Evolutionary conservation across 2,888 invertebrate species (phyloP).

Genomic region (Sinodicranocentrus sp.): DNA sequence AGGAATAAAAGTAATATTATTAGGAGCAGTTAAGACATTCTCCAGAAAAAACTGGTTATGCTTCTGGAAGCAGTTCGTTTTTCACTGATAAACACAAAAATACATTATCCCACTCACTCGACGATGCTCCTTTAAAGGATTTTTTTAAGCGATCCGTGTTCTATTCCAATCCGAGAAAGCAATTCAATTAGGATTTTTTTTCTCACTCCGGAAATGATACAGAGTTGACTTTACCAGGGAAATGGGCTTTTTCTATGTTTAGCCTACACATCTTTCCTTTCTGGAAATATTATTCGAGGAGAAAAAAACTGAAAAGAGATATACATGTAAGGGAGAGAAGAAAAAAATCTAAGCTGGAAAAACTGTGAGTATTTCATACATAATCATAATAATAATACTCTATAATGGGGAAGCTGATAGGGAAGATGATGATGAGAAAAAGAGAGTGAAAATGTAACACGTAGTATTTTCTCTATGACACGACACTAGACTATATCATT

Average conservation of each 20-base stretch:
- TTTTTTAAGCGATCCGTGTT: no score
- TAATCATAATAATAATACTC: constrained; percentile 60
- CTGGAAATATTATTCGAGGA: background rate
- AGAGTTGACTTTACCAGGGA: constrained; percentile 35
- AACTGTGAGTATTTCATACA: constrained; percentile 15
- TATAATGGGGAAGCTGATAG: constrained; percentile 50
- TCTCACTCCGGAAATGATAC: constrained; percentile 56
- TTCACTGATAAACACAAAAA: constrained; percentile 44
- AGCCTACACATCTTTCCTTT: background rate
- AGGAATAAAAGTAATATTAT: constrained; percentile 13
- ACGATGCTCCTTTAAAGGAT: background rate
- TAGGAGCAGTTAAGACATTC: background rate
- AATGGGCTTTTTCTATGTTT: background rate
- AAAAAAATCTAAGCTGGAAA: constrained; percentile 23
- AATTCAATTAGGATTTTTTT: constrained; percentile 73
- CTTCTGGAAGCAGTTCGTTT: background rate
- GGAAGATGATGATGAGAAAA: constrained; percentile 37
- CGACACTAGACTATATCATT: background rate
- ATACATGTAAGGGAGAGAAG: background rate
- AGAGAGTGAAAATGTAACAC: constrained; percentile 17
- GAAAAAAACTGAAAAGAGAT: no score
- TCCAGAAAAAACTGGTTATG: background rate
- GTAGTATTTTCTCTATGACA: constrained; percentile 7
- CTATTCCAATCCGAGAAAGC: constrained; percentile 61
- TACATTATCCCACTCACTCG: background rate